Evolutionary conservation across 30 jellyfish, hydroid and myxozoan species (phyloP), one percentile per base, ranked within the genome.

Genomic region (Aurelia sp.): DNA sequence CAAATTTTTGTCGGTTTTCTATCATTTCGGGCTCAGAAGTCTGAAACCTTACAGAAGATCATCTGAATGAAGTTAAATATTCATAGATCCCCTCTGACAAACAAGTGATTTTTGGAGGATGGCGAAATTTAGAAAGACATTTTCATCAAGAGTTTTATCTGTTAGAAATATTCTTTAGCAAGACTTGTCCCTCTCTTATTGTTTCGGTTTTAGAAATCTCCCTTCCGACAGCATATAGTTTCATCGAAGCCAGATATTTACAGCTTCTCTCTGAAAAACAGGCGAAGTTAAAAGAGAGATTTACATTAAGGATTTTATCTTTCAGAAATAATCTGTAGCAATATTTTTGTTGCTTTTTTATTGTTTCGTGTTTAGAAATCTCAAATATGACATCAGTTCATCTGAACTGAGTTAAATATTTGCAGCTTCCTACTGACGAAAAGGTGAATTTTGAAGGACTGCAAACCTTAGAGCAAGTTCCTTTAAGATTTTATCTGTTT

Each of bases 1-100:
- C 1, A 27, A 27, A 27, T 1, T 27, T 27, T 27, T 27, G 33
- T 27, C 2, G 33, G 33, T 2, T 27, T 27, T 27, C 97, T 15
- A 83, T 71, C 12, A 88, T 58, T 18, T 51, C 89, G 8, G 84
- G 80, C 41, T 51, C 69, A 0, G 91, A 79, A 55, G 50, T 61
- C 3, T 89, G 93, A 27, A 81, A 63, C 55, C 51, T 89, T 5
- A 80, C 92, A 5, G 92, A 90, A 1, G 74, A 64, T 52, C 53
- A 64, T 57, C 72, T 88, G 20, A 33, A 33, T 67, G 97, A 89
- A 17, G 95, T 86, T 59, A 74, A 76, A 59, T 76, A 86, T 52
- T 74, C 74, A 13, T 85, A 70, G 61, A 78, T 86, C 21, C 79
- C 95, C 27, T 35, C 95, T 3, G 89, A 86, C 55, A 75, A 86